Conservation (phyloP, 2,888 invertebrate species). For the Eustalomyia histrio region DNA sequence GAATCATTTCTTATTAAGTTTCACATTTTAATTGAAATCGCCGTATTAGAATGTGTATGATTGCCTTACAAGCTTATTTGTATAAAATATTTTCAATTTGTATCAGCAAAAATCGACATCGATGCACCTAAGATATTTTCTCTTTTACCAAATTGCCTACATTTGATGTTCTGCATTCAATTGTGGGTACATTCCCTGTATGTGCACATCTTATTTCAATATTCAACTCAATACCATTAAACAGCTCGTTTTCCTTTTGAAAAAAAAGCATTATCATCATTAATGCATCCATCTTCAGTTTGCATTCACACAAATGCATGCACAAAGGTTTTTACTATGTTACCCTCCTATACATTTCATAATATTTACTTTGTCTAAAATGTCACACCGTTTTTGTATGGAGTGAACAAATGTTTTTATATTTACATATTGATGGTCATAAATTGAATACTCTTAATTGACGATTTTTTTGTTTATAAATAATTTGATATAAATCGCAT, state of each 20-base stretch:
- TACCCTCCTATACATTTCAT: not conserved
- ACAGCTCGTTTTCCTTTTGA: not conserved
- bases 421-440: no score
- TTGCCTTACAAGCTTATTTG: no score
- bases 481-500: no score
- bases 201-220: not conserved
- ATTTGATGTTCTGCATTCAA: no score
- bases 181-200: no score
- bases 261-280: conserved; percentile 19
- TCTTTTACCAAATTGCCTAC: no score
- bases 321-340: not conserved
- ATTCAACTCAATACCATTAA: not conserved
- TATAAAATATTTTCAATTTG: no score
- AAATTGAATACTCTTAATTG: not conserved
- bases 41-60: no score
- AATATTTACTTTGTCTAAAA: conserved; percentile 33
- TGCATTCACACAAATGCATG: not conserved
- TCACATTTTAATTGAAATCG: no score
- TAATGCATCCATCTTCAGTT: conserved; percentile 6
- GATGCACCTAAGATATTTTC: no score
- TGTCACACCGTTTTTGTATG: conserved; percentile 25
- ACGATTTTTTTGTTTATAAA: not conserved
- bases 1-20: no score
- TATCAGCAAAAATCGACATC: no score
- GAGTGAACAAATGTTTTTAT: not conserved